phyloP scores from a whole-genome alignment of 2,888 invertebrate species.

The Myopa testacea region DNA sequence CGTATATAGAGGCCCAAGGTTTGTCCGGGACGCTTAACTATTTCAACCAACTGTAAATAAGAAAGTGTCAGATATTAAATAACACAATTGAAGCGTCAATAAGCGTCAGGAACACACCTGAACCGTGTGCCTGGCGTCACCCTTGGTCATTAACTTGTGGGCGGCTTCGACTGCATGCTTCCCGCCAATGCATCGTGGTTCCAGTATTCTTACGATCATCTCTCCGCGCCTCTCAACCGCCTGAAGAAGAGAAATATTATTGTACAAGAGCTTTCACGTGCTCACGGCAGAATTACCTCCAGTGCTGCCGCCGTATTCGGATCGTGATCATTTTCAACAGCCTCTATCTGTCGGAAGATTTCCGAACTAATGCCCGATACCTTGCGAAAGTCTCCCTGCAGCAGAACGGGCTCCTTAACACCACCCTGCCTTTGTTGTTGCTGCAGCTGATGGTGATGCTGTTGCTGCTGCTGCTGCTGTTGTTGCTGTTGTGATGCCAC shows the following conservation, averaged over 20 bases:
- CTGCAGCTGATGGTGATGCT: slow-evolving; percentile 70
- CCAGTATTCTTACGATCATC: slow-evolving; percentile 94
- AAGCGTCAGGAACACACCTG: slow-evolving; percentile 51
- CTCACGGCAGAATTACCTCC: slow-evolving; percentile 72
- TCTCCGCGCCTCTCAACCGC: slow-evolving; percentile 93
- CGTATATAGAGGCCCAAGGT: slow-evolving; percentile 97
- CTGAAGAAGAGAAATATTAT: slow-evolving; percentile 59
- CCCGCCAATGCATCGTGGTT: slow-evolving; percentile 88
- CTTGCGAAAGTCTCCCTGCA: slow-evolving; percentile 95
- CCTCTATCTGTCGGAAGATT: slow-evolving; percentile 97
- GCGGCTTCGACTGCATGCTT: slow-evolving; percentile 88
- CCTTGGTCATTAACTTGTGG: slow-evolving; percentile 79
- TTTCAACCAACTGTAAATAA: slow-evolving; percentile 85
- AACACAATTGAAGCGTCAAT: too few species aligned
- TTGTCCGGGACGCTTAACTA: slow-evolving; percentile 98
- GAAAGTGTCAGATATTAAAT: background rate
- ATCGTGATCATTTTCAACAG: slow-evolving; percentile 95
- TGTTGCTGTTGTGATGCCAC: slow-evolving; percentile 64
- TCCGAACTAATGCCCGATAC: slow-evolving; percentile 96
- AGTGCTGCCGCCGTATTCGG: slow-evolving; percentile 91
- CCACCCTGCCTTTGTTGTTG: slow-evolving; percentile 58
- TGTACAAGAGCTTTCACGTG: background rate
- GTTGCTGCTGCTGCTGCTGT: slow-evolving; percentile 62
- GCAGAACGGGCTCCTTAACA: slow-evolving; percentile 77
- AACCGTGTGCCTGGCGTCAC: slow-evolving; percentile 78